Evolutionary conservation across 2,797 vertebrate genomes (phyloP).

Genomic region (Danio kyathit): DNA sequence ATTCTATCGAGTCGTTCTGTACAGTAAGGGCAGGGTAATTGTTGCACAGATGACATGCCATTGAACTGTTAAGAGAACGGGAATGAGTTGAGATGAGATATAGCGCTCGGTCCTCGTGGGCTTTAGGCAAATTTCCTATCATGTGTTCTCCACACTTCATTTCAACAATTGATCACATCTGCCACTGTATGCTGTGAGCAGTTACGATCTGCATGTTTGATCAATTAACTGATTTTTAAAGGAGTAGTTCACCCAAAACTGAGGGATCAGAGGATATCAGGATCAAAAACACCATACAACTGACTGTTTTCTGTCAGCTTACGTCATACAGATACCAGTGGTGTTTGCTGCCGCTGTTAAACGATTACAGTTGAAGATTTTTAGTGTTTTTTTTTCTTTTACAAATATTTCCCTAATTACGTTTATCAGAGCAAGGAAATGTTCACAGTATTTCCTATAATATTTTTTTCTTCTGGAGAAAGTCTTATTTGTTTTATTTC

Average conservation of each 20-base stretch:
- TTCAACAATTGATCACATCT: constrained; percentile 70
- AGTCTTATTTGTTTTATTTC: no score
- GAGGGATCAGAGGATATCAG: not conserved
- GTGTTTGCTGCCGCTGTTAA: not conserved
- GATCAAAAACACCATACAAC: not conserved
- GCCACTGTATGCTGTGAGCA: constrained; percentile 69
- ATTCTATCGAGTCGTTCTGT: constrained; percentile 66
- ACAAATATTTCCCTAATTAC: no score
- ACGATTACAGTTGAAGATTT: no score
- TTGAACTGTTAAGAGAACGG: constrained; percentile 70
- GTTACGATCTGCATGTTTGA: constrained; percentile 12
- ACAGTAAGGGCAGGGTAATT: constrained; percentile 66
- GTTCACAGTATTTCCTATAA: no score
- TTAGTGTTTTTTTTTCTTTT: no score
- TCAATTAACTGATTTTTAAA: constrained; percentile 22
- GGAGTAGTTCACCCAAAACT: not conserved
- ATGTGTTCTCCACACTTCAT: constrained; percentile 69
- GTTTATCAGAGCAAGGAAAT: no score
- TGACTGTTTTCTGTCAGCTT: not conserved
- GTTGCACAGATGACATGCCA: constrained; percentile 68
- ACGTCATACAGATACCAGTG: not conserved
- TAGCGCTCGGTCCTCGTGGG: constrained; percentile 68
- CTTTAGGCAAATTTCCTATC: constrained; percentile 71
- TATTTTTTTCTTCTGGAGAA: no score
- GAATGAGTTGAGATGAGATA: constrained; percentile 69